Evolutionary conservation across 2,888 invertebrate species (phyloP), one percentile per base, ranked within the genome.

Genomic region (Seira musarum): DNA sequence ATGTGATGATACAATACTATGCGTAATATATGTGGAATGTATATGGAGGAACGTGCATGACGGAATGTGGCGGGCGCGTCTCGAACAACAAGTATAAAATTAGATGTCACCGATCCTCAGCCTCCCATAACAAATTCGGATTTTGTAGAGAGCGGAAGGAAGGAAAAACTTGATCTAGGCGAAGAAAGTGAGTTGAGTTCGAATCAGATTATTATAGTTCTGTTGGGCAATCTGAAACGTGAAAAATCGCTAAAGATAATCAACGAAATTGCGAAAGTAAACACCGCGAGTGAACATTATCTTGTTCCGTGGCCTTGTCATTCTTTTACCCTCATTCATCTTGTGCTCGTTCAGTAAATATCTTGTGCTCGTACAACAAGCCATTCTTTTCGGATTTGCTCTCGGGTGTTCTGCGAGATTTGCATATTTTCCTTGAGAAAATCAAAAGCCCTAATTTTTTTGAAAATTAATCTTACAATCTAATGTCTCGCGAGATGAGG

Each of bases 51-150:
- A 24, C 57, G 60, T 68, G 79, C 79, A 79, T 68, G 79, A 63
- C 25, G 73, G 80, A 80, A 80, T 80, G 80, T 53, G 53, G 53
- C 68, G 72, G 63, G 68, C 40, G 71, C 73, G 70, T 74, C 69
- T 74, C 73, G 80, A 80, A 74, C 80, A 68, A 21, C 49, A 71
- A 67, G 80, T 80, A 80, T 80, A 80, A 80, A 80, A 80, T 80
- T 69, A 67, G 72, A 72, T 74, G 73, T 65, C 67, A 64, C 72
- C 64, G 46, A 69, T 64, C 68, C 80, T 35, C 63, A 80, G 53
- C 67, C 57, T 69, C 57, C 64, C 80, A 80, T 80, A 80, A 74
- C 80, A 65, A n/a, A 64, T 64, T 69, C 21, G 57, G 80, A 73
- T 2, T 35, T 64, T 64, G 80, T 69, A 10, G 69, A 69, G 80